Evolutionary conservation across 2,888 invertebrate genomes (phyloP).

Genomic region (Pyralis farinalis): DNA sequence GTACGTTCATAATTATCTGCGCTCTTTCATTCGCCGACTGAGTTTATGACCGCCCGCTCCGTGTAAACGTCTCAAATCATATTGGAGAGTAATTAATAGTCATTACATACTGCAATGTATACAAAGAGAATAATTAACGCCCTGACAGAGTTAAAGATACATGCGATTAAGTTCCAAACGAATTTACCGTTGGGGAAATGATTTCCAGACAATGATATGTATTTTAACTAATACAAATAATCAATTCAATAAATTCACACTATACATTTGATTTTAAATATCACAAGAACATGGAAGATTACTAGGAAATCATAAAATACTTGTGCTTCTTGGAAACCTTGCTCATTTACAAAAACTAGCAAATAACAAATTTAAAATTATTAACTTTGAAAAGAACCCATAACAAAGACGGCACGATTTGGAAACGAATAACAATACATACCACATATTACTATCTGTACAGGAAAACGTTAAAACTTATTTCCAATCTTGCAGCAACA

Average conservation of each 20-base stretch:
- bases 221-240: too few relatives aligned
- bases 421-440: constrained; percentile 40
- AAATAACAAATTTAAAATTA: constrained; percentile 7
- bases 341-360: constrained; percentile 11
- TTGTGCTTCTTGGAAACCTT: background rate
- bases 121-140: constrained; percentile 60
- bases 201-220: constrained; percentile 1
- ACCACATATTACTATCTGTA: constrained; percentile 43
- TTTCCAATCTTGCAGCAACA: constrained; percentile 54
- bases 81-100: constrained; percentile 71
- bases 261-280: too few relatives aligned
- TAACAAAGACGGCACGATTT: constrained; percentile 42
- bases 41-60: constrained; percentile 63
- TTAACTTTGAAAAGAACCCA: constrained; percentile 14
- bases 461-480: constrained; percentile 58
- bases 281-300: too few relatives aligned
- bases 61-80: constrained; percentile 73
- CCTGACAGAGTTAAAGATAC: constrained; percentile 32
- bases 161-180: constrained; percentile 23
- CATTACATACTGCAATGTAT: constrained; percentile 52
- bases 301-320: background rate
- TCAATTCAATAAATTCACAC: too few relatives aligned
- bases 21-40: constrained; percentile 75
- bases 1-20: constrained; percentile 72
- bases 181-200: constrained; percentile 26